Evolutionary conservation across 1,140 invertebrate species (phyloP).

Genomic region (Procambarus virginalis): DNA sequence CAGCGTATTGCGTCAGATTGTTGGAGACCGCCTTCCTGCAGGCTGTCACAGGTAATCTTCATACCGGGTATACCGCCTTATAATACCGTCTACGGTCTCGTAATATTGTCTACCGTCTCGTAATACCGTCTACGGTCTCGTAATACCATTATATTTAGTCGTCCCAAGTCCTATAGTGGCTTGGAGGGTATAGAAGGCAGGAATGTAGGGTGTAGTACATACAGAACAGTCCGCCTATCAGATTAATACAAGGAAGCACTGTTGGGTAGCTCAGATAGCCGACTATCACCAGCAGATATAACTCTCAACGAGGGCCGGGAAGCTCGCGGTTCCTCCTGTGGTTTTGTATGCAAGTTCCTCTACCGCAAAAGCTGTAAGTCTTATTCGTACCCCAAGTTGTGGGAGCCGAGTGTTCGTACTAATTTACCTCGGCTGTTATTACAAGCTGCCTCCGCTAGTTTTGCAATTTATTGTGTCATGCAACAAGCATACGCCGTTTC

Average conservation of each 20-base stretch:
- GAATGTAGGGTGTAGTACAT: neutral
- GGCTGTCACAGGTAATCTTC: too few relatives aligned
- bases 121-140: neutral
- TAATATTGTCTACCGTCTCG: too few relatives aligned
- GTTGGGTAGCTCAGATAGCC: too few relatives aligned
- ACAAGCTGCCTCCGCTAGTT: neutral
- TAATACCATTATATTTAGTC: neutral
- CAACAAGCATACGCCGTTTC: neutral
- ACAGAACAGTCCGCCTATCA: too few relatives aligned
- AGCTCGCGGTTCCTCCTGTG: neutral
- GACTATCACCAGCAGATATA: neutral
- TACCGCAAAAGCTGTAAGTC: neutral
- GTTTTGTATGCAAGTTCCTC: slow-evolving; percentile 1
- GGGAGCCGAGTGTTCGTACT: neutral
- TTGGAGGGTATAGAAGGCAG: neutral
- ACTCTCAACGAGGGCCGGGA: neutral
- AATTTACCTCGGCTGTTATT: neutral
- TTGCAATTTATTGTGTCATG: neutral
- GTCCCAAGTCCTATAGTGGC: neutral
- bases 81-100: too few relatives aligned
- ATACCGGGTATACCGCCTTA: too few relatives aligned
- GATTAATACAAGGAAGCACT: too few relatives aligned
- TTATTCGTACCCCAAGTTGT: neutral
- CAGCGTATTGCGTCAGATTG: too few relatives aligned
- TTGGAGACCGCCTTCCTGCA: too few relatives aligned